These are phyloP conservation scores for Cyclophora punctaria DNA, from an alignment of 2,888 invertebrate species.

Conservation along the genomic window DNA sequence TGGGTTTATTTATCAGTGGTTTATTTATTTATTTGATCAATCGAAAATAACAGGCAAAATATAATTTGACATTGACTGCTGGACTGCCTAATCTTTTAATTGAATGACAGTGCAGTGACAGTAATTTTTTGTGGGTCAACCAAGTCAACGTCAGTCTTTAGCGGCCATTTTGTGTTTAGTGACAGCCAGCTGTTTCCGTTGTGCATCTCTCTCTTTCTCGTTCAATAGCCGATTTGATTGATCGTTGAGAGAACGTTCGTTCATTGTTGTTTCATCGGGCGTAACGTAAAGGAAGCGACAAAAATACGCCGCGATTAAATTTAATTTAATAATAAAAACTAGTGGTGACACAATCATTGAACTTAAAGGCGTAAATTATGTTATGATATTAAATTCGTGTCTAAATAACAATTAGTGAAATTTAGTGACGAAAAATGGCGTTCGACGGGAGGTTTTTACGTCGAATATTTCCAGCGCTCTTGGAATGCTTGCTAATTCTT, in stretches of 20 bases:
- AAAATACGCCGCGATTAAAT: conserved; percentile 6
- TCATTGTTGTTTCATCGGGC: conserved; percentile 10
- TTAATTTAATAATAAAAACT: conserved; percentile 1
- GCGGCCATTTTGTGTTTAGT: too few relatives aligned
- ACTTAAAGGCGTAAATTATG: conserved; percentile 32
- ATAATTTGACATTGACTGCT: too few relatives aligned
- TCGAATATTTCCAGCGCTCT: conserved; percentile 42
- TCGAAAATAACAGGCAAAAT: too few relatives aligned
- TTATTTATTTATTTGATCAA: too few relatives aligned
- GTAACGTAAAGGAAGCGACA: conserved; percentile 5
- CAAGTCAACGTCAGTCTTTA: too few relatives aligned
- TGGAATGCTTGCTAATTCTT: conserved; percentile 48
- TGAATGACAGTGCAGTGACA: too few relatives aligned
- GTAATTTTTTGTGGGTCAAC: too few relatives aligned
- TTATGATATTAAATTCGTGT: conserved; percentile 41
- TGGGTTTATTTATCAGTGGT: too few relatives aligned
- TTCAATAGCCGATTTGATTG: background rate
- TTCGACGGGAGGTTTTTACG: conserved; percentile 32
- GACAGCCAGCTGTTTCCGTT: too few relatives aligned
- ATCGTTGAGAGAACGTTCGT: background rate
- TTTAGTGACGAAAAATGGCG: conserved; percentile 44
- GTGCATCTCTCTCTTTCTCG: too few relatives aligned
- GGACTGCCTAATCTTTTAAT: too few relatives aligned
- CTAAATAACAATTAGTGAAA: conserved; percentile 30
- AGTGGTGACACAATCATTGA: background rate